Evolutionary conservation across 2,113 vertebrate species (phyloP), one percentile per base, ranked within the genome.

Genomic region (Semicossyphus pulcher): DNA sequence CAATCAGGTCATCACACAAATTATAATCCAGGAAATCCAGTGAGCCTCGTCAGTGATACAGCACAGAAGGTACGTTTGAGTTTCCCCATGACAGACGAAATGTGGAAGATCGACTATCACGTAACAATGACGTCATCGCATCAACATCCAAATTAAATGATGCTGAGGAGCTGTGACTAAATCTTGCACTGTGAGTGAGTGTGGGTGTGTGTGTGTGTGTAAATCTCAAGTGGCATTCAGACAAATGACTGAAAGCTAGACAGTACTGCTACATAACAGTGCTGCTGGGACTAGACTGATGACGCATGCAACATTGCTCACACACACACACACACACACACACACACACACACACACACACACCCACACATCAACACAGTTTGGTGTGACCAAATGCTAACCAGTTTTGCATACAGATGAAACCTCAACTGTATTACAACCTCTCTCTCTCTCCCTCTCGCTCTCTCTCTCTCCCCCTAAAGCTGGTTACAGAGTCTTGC

Each of bases 191-290:
- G 25, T 21, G 18, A 23, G 32, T 25, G 12, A 28, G 1, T 39
- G 3, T 26, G 21, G 58, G 21, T 28, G 18, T 34, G 10, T 37
- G 42, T 47, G 63, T 63, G 32, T 16, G 53, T 15, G 23, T 2
- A 12, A 11, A 14, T 3, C 11, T n/a, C 7, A 41, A 37, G 44
- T 44, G 48, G 47, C 37, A 3, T 29, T 48, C 12, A 36, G 3
- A 51, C 54, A 59, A 60, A 47, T 11, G 14, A 52, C 20, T 72
- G 20, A 66, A 11, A 57, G 49, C 54, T 61, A 37, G 32, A 63
- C 45, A 49, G 54, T 10, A 48, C 21, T 29, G 26, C 21, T 21
- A 5, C 26, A 56, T 31, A 32, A 20, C 53, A 31, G 56, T 1
- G 20, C 18, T 16, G 29, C 48, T 47, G 49, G 15, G 42, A 45